These are phyloP conservation scores for Nematostella vectensis DNA, from an alignment of 92 coral and sea anemone species.

Conservation along the genomic window DNA sequence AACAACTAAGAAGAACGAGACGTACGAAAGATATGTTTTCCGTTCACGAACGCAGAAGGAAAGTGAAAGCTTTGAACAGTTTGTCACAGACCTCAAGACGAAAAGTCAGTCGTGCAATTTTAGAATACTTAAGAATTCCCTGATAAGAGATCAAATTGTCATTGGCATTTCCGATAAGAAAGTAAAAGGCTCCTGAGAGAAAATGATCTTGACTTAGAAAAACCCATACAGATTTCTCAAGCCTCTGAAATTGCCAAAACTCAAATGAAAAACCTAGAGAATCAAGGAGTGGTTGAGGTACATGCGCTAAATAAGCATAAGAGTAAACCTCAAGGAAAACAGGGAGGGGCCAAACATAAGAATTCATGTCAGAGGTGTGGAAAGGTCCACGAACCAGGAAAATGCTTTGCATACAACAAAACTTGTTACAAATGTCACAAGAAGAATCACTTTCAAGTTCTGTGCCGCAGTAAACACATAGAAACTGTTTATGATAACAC, in stretches of 20 bases:
- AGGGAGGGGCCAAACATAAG: neutral
- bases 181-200: constrained; percentile 12
- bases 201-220: constrained; percentile 8
- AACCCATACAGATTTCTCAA: constrained; percentile 14
- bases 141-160: constrained; percentile 13
- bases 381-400: neutral
- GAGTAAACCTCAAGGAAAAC: neutral
- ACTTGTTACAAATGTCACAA: constrained; percentile 5
- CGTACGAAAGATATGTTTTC: constrained; percentile 20
- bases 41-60: constrained; percentile 16
- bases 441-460: constrained; percentile 1
- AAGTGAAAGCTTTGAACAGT: constrained; percentile 11
- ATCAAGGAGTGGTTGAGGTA: neutral
- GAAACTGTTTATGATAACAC: neutral
- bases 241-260: constrained; percentile 8
- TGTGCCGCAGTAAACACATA: constrained; percentile 6
- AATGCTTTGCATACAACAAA: constrained; percentile 1
- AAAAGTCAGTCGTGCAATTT: constrained; percentile 20
- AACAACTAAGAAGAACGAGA: constrained; percentile 7
- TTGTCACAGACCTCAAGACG: constrained; percentile 5
- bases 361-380: constrained; percentile 9
- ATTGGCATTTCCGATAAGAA: constrained; percentile 12
- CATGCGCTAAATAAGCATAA: neutral
- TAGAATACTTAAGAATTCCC: constrained; percentile 4
- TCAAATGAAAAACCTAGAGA: constrained; percentile 11